Evolutionary conservation across 2,113 vertebrate genomes (phyloP).

Genomic region (Paramisgurnus dabryanus): DNA sequence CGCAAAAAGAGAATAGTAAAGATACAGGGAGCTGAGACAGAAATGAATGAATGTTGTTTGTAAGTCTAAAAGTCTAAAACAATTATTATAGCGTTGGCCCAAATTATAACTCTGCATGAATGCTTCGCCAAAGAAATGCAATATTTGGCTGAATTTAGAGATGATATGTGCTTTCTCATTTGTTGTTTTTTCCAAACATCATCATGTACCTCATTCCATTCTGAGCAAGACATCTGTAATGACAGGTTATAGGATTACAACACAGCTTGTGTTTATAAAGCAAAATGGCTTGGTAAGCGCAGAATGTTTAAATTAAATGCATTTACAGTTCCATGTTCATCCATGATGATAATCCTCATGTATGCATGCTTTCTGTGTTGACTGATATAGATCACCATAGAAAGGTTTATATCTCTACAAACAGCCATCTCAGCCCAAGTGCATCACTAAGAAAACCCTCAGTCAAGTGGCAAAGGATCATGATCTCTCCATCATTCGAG

Average conservation of each 20-base stretch:
- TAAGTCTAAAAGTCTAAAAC: not conserved
- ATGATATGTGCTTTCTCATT: not conserved
- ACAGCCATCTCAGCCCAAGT: not conserved
- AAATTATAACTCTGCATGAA: too few species aligned
- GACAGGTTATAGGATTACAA: conserved; percentile 30
- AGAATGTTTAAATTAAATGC: conserved; percentile 7
- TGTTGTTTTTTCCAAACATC: not conserved
- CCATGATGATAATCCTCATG: not conserved
- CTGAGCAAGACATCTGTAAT: conserved; percentile 25
- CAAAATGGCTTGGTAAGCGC: conserved; percentile 1
- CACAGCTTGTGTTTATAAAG: conserved; percentile 34
- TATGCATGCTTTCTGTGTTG: not conserved
- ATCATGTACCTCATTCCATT: conserved; percentile 5
- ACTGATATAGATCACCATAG: conserved; percentile 4
- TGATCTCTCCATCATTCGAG: not conserved
- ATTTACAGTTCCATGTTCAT: not conserved
- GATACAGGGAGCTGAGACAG: not conserved
- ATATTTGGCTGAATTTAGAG: conserved; percentile 4
- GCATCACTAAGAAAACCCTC: conserved; percentile 16
- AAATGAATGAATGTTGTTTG: not conserved
- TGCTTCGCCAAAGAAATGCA: not conserved
- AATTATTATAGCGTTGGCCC: too few species aligned
- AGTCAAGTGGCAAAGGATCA: not conserved
- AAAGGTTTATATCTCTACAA: not conserved
- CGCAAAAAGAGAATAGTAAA: not conserved